Evolutionary conservation across 2,888 invertebrate species (phyloP).

Genomic region (Rapana venosa): DNA sequence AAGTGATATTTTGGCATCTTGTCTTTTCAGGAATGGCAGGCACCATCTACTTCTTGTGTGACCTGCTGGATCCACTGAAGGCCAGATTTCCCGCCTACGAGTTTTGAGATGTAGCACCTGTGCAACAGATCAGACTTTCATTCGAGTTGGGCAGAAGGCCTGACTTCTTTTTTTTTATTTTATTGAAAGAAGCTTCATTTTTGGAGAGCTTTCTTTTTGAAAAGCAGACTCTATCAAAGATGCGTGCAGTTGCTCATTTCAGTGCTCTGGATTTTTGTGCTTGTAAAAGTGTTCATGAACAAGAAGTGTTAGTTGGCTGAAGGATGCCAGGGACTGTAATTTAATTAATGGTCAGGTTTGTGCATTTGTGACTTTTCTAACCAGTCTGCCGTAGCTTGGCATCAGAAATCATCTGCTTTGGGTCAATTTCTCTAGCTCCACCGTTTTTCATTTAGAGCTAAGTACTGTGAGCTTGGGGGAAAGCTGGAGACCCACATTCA

Average conservation of each 20-base stretch:
- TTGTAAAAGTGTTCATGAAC: no score
- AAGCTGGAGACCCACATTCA: no score
- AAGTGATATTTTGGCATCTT: background rate
- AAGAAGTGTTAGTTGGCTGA: no score
- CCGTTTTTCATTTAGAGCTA: no score
- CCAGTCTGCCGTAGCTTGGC: no score
- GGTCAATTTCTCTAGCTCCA: no score
- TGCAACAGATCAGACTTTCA: background rate
- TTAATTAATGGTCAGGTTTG: no score
- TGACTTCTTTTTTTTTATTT: background rate
- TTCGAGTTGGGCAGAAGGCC: background rate
- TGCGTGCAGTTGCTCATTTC: background rate
- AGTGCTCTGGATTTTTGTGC: background rate
- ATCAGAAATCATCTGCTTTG: no score
- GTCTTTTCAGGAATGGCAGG: slow-evolving; percentile 82
- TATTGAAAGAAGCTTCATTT: background rate
- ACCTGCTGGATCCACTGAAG: slow-evolving; percentile 83
- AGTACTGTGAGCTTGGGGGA: no score
- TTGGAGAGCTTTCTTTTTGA: background rate
- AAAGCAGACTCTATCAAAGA: background rate
- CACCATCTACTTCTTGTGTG: slow-evolving; percentile 87
- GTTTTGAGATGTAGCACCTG: slow-evolving; percentile 20
- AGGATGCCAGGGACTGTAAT: no score
- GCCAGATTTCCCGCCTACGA: slow-evolving; percentile 88
- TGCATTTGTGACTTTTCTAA: no score